Evolutionary conservation across 2,113 vertebrate species (phyloP).

Genomic region (Microtus montanus): DNA sequence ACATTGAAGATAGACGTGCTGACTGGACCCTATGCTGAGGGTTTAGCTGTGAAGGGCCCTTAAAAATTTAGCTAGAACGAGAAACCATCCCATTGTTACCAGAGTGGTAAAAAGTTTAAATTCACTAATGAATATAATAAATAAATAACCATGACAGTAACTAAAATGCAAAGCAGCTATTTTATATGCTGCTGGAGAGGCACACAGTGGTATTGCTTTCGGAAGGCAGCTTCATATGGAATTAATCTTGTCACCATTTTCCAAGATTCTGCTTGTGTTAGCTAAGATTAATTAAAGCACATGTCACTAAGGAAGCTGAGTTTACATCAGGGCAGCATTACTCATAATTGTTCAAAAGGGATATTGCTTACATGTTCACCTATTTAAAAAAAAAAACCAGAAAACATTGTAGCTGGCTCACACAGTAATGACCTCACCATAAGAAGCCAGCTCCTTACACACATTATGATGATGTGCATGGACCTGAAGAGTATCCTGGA

Average conservation of each 20-base stretch:
- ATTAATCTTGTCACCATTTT: neutral
- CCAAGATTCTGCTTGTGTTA: neutral
- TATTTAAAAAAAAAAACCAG: neutral
- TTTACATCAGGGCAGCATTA: neutral
- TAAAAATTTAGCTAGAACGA: neutral
- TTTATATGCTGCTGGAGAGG: neutral
- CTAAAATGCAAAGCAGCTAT: conserved; percentile 8
- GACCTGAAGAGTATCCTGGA: neutral
- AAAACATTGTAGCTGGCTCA: neutral
- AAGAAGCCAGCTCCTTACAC: neutral
- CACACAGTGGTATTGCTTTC: neutral
- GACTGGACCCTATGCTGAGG: neutral
- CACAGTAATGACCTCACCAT: neutral
- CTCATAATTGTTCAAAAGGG: neutral
- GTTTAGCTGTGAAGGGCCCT: neutral
- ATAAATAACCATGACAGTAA: neutral
- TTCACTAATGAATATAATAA: neutral
- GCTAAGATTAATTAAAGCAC: neutral
- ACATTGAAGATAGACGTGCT: neutral
- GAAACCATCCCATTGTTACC: neutral
- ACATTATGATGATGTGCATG: neutral
- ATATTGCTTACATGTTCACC: neutral
- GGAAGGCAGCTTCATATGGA: neutral
- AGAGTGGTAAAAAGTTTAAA: neutral
- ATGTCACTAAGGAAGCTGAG: neutral